These are phyloP conservation scores for Eupithecia insigniata DNA, from an alignment of 2,888 invertebrate species.

Conservation along the genomic window DNA sequence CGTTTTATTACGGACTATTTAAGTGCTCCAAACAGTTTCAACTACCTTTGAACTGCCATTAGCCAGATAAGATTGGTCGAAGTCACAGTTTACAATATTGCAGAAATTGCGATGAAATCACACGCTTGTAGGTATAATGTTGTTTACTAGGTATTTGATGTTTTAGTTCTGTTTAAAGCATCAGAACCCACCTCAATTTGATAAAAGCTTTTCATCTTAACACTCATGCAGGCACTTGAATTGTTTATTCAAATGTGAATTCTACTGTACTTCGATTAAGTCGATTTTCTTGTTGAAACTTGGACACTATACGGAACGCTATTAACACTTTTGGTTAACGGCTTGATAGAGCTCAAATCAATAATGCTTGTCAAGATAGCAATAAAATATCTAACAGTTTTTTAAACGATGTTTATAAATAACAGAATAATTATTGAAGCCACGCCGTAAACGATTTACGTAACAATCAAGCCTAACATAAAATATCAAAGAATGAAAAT, in stretches of 20 bases:
- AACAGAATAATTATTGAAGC: conserved; percentile 61
- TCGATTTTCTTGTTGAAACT: conserved; percentile 50
- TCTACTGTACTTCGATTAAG: conserved; percentile 43
- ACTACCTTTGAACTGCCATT: conserved; percentile 11
- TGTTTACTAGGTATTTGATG: background rate
- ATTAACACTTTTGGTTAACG: conserved; percentile 58
- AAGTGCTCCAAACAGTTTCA: background rate
- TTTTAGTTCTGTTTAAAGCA: conserved; percentile 39
- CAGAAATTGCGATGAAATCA: conserved; percentile 46
- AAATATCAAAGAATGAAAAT: conserved; percentile 47
- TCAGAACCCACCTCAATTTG: conserved; percentile 43
- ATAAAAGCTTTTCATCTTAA: conserved; percentile 56
- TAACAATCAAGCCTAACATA: conserved; percentile 55
- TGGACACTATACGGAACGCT: conserved; percentile 51
- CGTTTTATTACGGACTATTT: background rate
- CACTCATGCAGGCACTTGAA: conserved; percentile 21
- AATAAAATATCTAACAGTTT: conserved; percentile 53
- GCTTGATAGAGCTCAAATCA: conserved; percentile 59
- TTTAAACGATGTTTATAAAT: conserved; percentile 58
- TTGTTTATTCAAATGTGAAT: conserved; percentile 52
- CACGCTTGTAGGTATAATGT: background rate
- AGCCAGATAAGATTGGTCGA: conserved; percentile 5
- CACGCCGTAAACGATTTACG: conserved; percentile 56
- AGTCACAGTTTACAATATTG: conserved; percentile 47
- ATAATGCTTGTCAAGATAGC: conserved; percentile 54